Evolutionary conservation across 2,113 vertebrate species (phyloP).

Genomic region (Phyllostomus hastatus): DNA sequence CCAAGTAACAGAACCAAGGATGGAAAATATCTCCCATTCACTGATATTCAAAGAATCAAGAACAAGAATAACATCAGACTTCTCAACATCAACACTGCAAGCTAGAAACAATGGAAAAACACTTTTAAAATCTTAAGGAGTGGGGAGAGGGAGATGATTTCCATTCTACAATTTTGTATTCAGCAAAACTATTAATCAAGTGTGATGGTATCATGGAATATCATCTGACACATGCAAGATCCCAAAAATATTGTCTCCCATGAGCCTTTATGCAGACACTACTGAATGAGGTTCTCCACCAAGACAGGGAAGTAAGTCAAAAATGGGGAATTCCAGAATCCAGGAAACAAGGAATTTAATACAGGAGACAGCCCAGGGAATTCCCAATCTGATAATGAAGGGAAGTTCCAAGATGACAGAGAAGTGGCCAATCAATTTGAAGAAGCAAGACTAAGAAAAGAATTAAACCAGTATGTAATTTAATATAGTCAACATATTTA

Average conservation of each 20-base stretch:
- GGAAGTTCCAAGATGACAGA: background rate
- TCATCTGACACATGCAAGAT: background rate
- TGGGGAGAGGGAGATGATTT: background rate
- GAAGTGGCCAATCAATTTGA: background rate
- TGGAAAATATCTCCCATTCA: background rate
- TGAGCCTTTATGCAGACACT: background rate
- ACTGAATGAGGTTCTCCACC: background rate
- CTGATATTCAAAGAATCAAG: background rate
- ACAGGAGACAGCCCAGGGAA: background rate
- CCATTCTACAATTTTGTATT: background rate
- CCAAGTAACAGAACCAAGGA: background rate
- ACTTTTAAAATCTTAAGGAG: background rate
- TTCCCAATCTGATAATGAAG: background rate
- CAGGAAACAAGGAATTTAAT: background rate
- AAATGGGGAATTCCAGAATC: background rate
- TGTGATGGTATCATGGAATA: background rate
- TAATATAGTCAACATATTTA: constrained; percentile 32
- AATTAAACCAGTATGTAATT: constrained; percentile 25
- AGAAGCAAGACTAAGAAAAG: background rate
- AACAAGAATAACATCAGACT: background rate
- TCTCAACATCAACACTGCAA: background rate
- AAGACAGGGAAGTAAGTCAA: background rate
- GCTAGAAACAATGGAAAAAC: background rate
- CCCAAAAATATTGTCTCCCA: background rate
- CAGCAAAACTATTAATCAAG: background rate